Evolutionary conservation across 35 echinoderm and acorn worm genomes (phyloP).

Genomic region (Chiridota heheva): DNA sequence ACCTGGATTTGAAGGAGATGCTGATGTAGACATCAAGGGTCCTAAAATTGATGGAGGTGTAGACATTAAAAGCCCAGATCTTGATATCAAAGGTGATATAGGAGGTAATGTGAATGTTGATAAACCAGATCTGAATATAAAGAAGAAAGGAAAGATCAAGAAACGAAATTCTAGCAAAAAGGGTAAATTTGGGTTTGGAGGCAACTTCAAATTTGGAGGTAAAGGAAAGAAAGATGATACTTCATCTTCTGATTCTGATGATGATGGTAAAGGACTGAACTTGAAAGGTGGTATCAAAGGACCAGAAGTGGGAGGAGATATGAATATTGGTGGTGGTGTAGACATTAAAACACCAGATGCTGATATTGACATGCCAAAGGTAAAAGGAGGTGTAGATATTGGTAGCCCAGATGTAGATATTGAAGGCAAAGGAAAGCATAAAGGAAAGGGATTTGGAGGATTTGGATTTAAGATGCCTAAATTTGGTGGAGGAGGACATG

Average conservation of each 20-base stretch:
- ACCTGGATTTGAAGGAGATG: constrained; percentile 23
- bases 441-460: constrained; percentile 62
- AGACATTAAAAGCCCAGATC: constrained; percentile 41
- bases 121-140: constrained; percentile 40
- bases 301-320: constrained; percentile 18
- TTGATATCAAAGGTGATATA: constrained; percentile 43
- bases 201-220: constrained; percentile 5
- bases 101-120: constrained; percentile 29
- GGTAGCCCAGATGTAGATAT: constrained; percentile 19
- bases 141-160: constrained; percentile 42
- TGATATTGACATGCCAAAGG: constrained; percentile 10
- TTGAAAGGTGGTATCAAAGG: not conserved
- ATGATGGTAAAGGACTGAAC: constrained; percentile 42
- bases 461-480: constrained; percentile 52
- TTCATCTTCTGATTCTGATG: constrained; percentile 34
- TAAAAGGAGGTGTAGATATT: constrained; percentile 19
- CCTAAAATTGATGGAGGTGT: constrained; percentile 44
- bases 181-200: constrained; percentile 44
- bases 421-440: constrained; percentile 51
- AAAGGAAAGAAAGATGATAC: not conserved
- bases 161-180: constrained; percentile 28
- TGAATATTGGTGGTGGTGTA: not conserved
- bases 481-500: constrained; percentile 52
- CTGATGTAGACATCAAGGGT: constrained; percentile 16
- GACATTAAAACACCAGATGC: constrained; percentile 10